phyloP scores from a whole-genome alignment of 2,797 vertebrate genomes.

The Hydrocynus forskahlii region DNA sequence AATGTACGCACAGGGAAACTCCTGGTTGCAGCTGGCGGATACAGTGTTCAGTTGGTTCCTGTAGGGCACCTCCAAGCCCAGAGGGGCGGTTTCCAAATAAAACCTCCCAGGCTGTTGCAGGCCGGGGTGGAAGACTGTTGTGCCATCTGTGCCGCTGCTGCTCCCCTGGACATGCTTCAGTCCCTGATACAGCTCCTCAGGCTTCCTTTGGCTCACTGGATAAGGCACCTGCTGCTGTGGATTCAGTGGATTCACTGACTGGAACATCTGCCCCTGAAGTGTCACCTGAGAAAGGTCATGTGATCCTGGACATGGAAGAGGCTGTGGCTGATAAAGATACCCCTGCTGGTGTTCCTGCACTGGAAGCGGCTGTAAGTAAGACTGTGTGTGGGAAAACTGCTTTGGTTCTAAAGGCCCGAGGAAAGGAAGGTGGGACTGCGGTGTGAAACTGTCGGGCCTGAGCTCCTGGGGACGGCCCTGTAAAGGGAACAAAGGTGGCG shows the following conservation, averaged over 20 bases:
- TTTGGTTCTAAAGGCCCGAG: conserved; percentile 15
- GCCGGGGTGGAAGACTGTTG: conserved; percentile 34
- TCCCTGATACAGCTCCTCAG: conserved; percentile 56
- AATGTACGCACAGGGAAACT: conserved; percentile 68
- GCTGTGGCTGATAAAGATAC: neutral
- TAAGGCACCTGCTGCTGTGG: conserved; percentile 5
- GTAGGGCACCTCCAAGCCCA: conserved; percentile 67
- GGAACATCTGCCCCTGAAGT: conserved; percentile 1
- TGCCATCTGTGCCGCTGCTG: conserved; percentile 58
- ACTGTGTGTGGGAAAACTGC: conserved; percentile 18
- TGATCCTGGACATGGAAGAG: neutral
- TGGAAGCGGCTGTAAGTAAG: neutral
- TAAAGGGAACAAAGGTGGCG: neutral
- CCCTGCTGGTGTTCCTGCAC: neutral
- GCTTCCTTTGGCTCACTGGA: conserved; percentile 32
- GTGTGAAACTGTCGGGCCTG: neutral
- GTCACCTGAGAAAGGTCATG: neutral
- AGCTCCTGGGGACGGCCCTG: neutral
- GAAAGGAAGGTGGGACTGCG: conserved; percentile 12
- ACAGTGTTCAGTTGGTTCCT: conserved; percentile 70
- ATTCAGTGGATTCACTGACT: neutral
- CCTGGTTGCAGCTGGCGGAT: conserved; percentile 70
- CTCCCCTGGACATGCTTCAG: conserved; percentile 80
- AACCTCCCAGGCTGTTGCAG: conserved; percentile 61
- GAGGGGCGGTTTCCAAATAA: conserved; percentile 59